Conservation (phyloP, 2,113 vertebrate genomes). For the Periophthalmodon schlosseri region DNA sequence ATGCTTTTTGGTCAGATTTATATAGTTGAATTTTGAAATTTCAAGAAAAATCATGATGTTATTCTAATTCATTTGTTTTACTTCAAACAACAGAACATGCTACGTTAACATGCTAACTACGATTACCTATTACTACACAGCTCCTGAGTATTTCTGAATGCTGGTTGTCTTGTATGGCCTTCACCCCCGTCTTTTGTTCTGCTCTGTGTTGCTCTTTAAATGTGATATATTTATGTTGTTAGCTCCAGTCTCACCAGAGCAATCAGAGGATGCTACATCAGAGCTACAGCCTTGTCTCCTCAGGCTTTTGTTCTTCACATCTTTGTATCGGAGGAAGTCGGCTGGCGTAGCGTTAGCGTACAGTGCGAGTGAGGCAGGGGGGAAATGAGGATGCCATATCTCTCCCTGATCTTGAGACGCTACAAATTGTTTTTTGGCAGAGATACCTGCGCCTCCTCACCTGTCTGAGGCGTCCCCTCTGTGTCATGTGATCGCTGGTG, state of each 20-base stretch:
- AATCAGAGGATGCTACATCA: slow-evolving; percentile 42
- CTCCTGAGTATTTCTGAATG: neutral
- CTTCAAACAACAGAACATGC: neutral
- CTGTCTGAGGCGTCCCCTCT: neutral
- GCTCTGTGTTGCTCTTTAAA: slow-evolving; percentile 14
- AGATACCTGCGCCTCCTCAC: slow-evolving; percentile 38
- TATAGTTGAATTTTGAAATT: neutral
- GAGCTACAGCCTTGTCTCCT: slow-evolving; percentile 23
- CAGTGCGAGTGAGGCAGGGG: slow-evolving; percentile 51
- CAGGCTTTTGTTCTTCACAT: slow-evolving; percentile 49
- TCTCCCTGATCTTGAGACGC: slow-evolving; percentile 46
- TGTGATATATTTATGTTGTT: slow-evolving; percentile 31
- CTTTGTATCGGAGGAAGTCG: slow-evolving; percentile 37
- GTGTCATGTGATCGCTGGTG: neutral
- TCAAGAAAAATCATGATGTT: neutral
- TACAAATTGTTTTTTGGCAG: slow-evolving; percentile 60
- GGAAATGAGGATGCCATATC: slow-evolving; percentile 68
- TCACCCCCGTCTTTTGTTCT: slow-evolving; percentile 8
- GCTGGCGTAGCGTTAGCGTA: slow-evolving; percentile 36
- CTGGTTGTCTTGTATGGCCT: neutral
- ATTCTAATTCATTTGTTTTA: neutral
- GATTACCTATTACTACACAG: no score
- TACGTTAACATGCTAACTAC: no score
- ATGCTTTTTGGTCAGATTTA: no score
- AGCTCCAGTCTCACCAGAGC: slow-evolving; percentile 42